These are phyloP conservation scores for Pelvicachromis taeniatus DNA, from an alignment of 2,113 vertebrate species.

Conservation along the genomic window DNA sequence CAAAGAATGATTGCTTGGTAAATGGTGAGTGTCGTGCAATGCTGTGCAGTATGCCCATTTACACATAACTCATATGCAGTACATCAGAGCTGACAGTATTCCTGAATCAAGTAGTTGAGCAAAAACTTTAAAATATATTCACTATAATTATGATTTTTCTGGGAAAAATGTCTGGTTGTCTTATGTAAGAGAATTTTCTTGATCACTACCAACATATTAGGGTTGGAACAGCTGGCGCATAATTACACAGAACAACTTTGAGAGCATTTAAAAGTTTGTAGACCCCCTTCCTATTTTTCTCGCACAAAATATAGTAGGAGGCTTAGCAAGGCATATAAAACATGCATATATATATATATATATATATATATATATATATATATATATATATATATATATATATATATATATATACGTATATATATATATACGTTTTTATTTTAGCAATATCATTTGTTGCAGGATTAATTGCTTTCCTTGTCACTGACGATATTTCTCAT, in stretches of 20 bases:
- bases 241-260: neutral
- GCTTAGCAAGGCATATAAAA: neutral
- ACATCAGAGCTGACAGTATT: neutral
- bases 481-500: neutral
- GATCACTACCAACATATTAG: neutral
- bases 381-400: neutral
- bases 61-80: neutral
- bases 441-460: neutral
- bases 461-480: neutral
- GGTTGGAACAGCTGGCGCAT: neutral
- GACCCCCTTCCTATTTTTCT: neutral
- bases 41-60: neutral
- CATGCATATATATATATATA: neutral
- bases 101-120: neutral
- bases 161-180: neutral
- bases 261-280: neutral
- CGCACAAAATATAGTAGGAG: neutral
- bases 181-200: neutral
- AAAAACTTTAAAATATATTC: neutral
- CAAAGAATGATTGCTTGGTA: conserved; percentile 20
- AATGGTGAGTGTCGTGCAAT: neutral
- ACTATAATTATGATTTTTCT: neutral
- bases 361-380: neutral
- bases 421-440: neutral
- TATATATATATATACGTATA: neutral